phyloP scores from a whole-genome alignment of 2,113 vertebrate genomes.

The Jacana jacana region DNA sequence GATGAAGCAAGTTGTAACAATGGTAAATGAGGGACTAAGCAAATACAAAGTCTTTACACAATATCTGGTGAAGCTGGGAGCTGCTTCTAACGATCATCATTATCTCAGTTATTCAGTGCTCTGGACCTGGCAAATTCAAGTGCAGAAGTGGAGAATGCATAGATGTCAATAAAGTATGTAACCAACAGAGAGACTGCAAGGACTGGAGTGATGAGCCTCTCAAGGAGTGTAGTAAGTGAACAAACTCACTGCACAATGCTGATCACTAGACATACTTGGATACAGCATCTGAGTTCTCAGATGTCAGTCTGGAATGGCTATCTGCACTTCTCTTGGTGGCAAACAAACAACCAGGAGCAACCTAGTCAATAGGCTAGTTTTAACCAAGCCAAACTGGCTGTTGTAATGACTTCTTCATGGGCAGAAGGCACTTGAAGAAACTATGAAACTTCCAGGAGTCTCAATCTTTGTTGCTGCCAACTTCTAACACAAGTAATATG shows the following conservation, averaged over 20 bases:
- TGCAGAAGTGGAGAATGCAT: constrained; percentile 96
- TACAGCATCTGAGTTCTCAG: background rate
- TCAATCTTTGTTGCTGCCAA: background rate
- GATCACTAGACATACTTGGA: background rate
- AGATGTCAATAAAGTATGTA: constrained; percentile 91
- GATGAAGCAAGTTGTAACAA: constrained; percentile 92
- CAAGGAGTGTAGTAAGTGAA: constrained; percentile 92
- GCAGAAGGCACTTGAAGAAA: background rate
- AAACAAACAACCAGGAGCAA: background rate
- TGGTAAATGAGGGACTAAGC: constrained; percentile 63
- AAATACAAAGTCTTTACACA: background rate
- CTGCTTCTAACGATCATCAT: background rate
- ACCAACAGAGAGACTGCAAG: constrained; percentile 90
- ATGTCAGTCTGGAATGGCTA: background rate
- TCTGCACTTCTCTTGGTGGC: background rate
- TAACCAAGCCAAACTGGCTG: background rate
- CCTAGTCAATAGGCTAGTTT: background rate
- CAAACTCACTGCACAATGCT: background rate
- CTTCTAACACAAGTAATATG: background rate
- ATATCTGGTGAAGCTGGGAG: background rate
- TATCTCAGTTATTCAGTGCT: constrained; percentile 87
- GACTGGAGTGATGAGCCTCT: constrained; percentile 99
- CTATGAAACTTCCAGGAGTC: background rate
- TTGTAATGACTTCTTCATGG: background rate
- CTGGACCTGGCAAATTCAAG: constrained; percentile 91